Percentiles rank a stretch among this genome's conserved stretches.
Evolutionary conservation across 1,140 invertebrate genomes (phyloP).

Genomic region (Trichonephila clavipes): DNA sequence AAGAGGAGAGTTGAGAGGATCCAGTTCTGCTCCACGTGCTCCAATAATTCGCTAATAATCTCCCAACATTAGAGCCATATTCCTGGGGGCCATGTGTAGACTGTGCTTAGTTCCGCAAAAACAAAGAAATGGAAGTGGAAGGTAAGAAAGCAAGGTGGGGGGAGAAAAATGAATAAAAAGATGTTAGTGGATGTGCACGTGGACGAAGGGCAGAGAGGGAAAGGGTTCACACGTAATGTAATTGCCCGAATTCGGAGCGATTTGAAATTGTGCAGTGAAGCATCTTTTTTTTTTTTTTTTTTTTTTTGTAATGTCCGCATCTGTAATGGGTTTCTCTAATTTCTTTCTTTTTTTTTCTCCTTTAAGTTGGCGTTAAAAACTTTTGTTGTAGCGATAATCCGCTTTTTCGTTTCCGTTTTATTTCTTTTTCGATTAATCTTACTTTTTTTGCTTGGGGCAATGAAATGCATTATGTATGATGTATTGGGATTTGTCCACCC

Average conservation of each 20-base stretch:
- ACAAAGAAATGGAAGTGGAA: constrained; percentile 3
- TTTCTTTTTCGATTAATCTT: too few relatives aligned
- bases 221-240: neutral
- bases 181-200: neutral
- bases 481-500: too few relatives aligned
- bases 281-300: too few relatives aligned
- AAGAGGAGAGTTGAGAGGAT: neutral
- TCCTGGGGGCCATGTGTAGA: neutral
- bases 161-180: neutral
- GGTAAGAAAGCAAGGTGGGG: neutral
- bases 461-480: too few relatives aligned
- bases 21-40: constrained; percentile 23
- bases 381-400: too few relatives aligned
- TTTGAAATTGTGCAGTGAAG: neutral
- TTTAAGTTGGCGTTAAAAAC: too few relatives aligned
- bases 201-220: neutral
- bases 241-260: neutral
- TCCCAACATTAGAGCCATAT: neutral
- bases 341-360: too few relatives aligned
- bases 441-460: too few relatives aligned
- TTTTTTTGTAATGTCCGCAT: neutral
- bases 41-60: constrained; percentile 51
- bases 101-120: constrained; percentile 51
- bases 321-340: too few relatives aligned
- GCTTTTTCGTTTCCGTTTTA: too few relatives aligned